Conservation (phyloP, 2,113 vertebrate species). For the Myrmecobius fasciatus region DNA sequence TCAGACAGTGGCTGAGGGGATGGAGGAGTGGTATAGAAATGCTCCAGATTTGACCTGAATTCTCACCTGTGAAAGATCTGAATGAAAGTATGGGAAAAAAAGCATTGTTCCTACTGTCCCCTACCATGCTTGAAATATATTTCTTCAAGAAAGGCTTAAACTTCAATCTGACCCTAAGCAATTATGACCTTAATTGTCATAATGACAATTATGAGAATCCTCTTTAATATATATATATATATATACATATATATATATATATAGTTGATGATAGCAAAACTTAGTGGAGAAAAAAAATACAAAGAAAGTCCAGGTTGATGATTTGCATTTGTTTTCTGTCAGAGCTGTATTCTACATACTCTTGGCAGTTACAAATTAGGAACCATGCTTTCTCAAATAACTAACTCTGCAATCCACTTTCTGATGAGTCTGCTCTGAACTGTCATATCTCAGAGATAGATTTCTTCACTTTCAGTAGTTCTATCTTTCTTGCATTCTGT, state of each 20-base stretch:
- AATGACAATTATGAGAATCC: neutral
- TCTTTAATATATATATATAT: too few relatives aligned
- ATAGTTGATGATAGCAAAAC: neutral
- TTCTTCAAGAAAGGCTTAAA: conserved; percentile 24
- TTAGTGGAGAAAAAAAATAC: conserved; percentile 9
- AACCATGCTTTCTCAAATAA: conserved; percentile 35
- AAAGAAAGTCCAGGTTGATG: conserved; percentile 16
- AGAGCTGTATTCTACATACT: conserved; percentile 53
- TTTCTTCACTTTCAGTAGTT: conserved; percentile 10
- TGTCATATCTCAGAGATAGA: conserved; percentile 8
- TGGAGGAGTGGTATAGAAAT: neutral
- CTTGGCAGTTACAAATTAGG: conserved; percentile 60
- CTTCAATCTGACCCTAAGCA: conserved; percentile 43
- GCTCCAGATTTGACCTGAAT: neutral
- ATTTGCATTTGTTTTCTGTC: conserved; percentile 49
- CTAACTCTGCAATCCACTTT: conserved; percentile 51
- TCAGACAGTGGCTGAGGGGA: neutral
- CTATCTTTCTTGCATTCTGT: conserved; percentile 50
- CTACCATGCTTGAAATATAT: neutral
- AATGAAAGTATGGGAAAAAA: neutral
- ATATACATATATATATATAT: too few relatives aligned
- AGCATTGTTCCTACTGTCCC: neutral
- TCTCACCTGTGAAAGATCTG: conserved; percentile 1
- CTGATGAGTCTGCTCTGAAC: neutral
- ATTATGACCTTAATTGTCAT: too few relatives aligned